Conservation (phyloP, 1,140 invertebrate species). For the Araneus ventricosus region DNA sequence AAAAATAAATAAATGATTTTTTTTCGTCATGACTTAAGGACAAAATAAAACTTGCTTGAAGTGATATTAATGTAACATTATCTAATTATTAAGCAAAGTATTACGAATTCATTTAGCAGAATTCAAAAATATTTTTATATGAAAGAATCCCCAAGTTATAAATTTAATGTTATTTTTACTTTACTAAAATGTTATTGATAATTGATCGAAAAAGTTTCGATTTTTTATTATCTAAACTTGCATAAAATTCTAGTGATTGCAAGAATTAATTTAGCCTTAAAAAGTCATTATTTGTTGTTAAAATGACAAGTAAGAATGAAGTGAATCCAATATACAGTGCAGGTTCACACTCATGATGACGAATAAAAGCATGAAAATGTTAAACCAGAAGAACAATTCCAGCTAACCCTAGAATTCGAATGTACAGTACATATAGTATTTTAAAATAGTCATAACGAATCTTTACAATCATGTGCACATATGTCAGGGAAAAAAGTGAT, state of each 20-base stretch:
- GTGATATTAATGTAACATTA: background rate
- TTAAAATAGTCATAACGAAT: background rate
- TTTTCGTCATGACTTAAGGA: background rate
- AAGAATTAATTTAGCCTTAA: background rate
- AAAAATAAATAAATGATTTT: constrained; percentile 28
- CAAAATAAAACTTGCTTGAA: background rate
- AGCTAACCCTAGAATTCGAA: background rate
- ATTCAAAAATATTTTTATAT: background rate
- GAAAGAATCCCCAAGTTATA: background rate
- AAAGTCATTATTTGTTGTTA: background rate
- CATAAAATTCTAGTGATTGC: no score
- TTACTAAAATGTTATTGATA: background rate
- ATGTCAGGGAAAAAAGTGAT: no score
- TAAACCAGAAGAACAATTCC: background rate
- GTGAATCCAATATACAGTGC: constrained; percentile 8
- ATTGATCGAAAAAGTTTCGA: no score
- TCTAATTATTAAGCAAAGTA: no score
- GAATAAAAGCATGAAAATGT: background rate
- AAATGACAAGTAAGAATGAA: background rate
- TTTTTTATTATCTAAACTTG: no score
- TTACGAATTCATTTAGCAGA: no score
- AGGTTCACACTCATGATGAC: background rate
- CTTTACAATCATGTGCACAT: background rate
- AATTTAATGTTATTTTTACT: background rate
- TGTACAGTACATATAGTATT: background rate